Conservation (phyloP, 1,140 invertebrate species). For the Daktulosphaira vitifoliae region DNA sequence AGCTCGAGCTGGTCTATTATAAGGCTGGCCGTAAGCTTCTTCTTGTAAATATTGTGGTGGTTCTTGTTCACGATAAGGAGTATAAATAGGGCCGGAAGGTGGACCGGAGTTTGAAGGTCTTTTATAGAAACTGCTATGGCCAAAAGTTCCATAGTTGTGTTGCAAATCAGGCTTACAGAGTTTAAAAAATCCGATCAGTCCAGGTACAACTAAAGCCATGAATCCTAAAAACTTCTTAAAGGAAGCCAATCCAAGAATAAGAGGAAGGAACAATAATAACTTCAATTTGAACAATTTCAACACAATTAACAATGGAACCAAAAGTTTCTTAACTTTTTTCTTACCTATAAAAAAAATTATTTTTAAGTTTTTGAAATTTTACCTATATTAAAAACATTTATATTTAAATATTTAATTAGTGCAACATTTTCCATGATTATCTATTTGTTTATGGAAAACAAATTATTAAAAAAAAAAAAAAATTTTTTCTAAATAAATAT, state of each 20-base stretch:
- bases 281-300: constrained; percentile 77
- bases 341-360: constrained; percentile 52
- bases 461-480: not conserved
- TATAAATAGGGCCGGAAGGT: not conserved
- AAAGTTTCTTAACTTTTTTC: constrained; percentile 67
- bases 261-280: constrained; percentile 64
- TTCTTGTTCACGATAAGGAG: constrained; percentile 49
- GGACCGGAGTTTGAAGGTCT: constrained; percentile 35
- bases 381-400: no score
- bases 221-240: constrained; percentile 75
- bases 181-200: constrained; percentile 70
- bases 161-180: constrained; percentile 54
- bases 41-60: constrained; percentile 39
- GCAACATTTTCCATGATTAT: no score
- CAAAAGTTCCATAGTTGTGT: constrained; percentile 44
- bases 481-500: no score
- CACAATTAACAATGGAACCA: constrained; percentile 68
- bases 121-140: constrained; percentile 44
- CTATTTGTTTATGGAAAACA: no score
- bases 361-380: no score
- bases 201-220: constrained; percentile 63
- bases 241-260: constrained; percentile 69
- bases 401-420: no score
- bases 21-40: not conserved
- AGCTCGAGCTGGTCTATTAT: constrained; percentile 4